Evolutionary conservation across 2,888 invertebrate genomes (phyloP).

Genomic region (Pyrrhia umbra): DNA sequence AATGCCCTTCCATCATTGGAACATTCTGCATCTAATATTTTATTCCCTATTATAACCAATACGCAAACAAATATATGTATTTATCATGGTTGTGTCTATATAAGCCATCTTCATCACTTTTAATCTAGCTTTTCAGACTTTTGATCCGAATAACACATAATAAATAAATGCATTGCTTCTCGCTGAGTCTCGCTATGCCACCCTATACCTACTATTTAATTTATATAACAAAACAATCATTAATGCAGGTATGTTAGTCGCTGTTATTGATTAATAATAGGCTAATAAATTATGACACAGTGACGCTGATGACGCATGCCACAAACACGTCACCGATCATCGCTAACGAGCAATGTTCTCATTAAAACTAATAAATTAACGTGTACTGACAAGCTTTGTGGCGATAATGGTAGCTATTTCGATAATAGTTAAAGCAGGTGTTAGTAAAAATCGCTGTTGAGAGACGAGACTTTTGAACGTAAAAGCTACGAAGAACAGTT

Average conservation of each 20-base stretch:
- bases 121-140: not conserved
- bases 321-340: constrained; percentile 28
- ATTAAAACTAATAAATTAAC: constrained; percentile 49
- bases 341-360: constrained; percentile 41
- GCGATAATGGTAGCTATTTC: constrained; percentile 19
- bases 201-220: not conserved
- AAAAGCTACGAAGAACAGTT: not conserved
- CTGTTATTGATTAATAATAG: constrained; percentile 21
- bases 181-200: not conserved
- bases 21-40: no score
- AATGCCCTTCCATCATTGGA: no score
- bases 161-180: not conserved
- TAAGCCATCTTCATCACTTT: not conserved
- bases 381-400: constrained; percentile 10
- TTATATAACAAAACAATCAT: constrained; percentile 8
- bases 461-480: not conserved
- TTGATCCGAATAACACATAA: not conserved
- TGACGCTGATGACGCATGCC: constrained; percentile 43
- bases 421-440: not conserved
- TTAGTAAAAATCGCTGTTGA: not conserved
- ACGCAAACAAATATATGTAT: no score
- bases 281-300: constrained; percentile 4
- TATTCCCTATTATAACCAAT: no score
- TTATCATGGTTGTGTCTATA: no score
- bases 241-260: not conserved